Base-by-base conservation (phyloP, 2,113 vertebrate genomes). In the Nanger granti region DNA sequence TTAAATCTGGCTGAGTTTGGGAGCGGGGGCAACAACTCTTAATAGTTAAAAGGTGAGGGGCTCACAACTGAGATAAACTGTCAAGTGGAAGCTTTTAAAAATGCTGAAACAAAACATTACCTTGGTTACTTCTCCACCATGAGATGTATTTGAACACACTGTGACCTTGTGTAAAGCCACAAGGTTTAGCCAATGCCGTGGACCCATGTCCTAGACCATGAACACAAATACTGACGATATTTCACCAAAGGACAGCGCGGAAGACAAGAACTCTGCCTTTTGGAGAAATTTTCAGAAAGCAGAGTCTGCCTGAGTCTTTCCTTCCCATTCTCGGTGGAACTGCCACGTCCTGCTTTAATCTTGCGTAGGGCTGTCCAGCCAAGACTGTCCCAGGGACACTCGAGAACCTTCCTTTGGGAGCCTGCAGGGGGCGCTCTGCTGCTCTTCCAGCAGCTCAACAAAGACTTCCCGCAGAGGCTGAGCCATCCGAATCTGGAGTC, bases 211-310 rank as follows among this genome's bases (percentile, higher is more conserved):
- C 96, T 93, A 92, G 89, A 97, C 97, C 97, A 94, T 87, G 97
- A 98, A 97, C 97, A 98, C 94, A 98, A 98, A 97, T 82, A 97
- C 93, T 0, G 0, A 90, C 1, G 18, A 91, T 80, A 93, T 11
- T 97, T 98, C 93, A 98, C 92, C 92, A 96, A 60, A 96, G 80
- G 97, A 93, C 92, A 97, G 94, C 95, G 62, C 82, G 10, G 97
- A 92, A 88, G 8, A 80, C 97, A 93, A 24, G 97, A 96, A 95
- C 97, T 97, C 95, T 97, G n/a, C 95, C 96, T 98, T 59, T 59
- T 84, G 98, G 98, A 93, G 96, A 97, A 94, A 95, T 44, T 96
- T 98, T 96, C 95, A 97, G 95, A 96, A 90, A 91, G 95, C 47
- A 41, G 96, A 90, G 69, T 73, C 20, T 5, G 92, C 60, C 88